Percentiles rank a stretch among this genome's conserved stretches.
Evolutionary conservation across 1,140 invertebrate species (phyloP).

Genomic region (Eriocheir sinensis): DNA sequence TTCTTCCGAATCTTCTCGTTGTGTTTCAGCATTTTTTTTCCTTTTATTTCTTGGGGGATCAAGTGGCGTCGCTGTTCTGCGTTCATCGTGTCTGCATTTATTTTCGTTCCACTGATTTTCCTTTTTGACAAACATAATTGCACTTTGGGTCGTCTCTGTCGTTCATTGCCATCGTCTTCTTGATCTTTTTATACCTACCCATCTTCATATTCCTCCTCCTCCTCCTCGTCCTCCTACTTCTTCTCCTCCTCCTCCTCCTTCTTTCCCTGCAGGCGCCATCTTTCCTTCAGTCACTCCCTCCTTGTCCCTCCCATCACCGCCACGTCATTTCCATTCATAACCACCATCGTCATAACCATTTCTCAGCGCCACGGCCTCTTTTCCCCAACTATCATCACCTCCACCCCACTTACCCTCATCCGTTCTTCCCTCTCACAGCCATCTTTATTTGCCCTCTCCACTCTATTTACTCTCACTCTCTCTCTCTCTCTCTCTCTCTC

Average conservation of each 20-base stretch:
- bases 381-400: slow-evolving; percentile 14
- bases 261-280: neutral
- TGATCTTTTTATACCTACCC: neutral
- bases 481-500: neutral
- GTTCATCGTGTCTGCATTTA: neutral
- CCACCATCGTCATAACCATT: slow-evolving; percentile 23
- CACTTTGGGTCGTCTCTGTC: too few species aligned
- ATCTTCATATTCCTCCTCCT: neutral
- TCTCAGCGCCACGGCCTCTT: neutral
- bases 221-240: neutral
- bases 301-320: slow-evolving; percentile 32
- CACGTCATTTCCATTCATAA: slow-evolving; percentile 19
- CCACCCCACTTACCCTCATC: slow-evolving; percentile 12
- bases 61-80: too few species aligned
- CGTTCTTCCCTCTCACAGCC: slow-evolving; percentile 19
- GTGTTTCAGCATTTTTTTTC: neutral
- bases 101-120: neutral
- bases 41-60: too few species aligned
- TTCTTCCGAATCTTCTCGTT: neutral
- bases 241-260: neutral
- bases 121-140: neutral
- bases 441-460: slow-evolving; percentile 24
- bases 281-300: slow-evolving; percentile 24
- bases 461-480: slow-evolving; percentile 14
- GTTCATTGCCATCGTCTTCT: neutral